Percentiles rank a stretch among this genome's conserved stretches.
These are phyloP conservation scores for Scaptomyza polygonia DNA, from an alignment of 2,888 invertebrate species.

Conservation along the genomic window DNA sequence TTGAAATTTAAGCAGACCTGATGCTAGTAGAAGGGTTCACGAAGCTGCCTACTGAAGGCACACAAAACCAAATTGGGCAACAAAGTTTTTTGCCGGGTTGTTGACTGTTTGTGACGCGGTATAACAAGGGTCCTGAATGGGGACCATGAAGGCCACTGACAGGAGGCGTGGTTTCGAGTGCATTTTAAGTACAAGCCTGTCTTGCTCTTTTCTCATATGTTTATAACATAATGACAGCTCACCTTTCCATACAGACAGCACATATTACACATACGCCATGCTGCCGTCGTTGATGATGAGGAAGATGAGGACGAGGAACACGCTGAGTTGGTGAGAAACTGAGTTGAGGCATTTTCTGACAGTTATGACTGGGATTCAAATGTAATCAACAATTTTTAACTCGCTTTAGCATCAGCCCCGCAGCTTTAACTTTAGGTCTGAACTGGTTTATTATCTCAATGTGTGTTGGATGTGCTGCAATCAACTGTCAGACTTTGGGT, in stretches of 20 bases:
- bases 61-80: conserved; percentile 25
- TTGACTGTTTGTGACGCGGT: background rate
- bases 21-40: conserved; percentile 12
- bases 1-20: conserved; percentile 1
- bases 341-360: conserved; percentile 63
- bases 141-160: conserved; percentile 25
- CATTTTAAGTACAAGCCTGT: conserved; percentile 58
- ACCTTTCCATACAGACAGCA: conserved; percentile 47
- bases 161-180: conserved; percentile 48
- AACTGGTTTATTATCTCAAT: conserved; percentile 56
- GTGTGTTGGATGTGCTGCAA: conserved; percentile 40
- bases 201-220: conserved; percentile 43
- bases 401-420: conserved; percentile 37
- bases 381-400: conserved; percentile 71
- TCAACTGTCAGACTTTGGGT: conserved; percentile 61
- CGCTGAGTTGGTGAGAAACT: conserved; percentile 10
- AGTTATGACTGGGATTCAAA: conserved; percentile 78
- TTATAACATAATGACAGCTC: conserved; percentile 77
- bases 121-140: background rate
- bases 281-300: conserved; percentile 31
- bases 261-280: conserved; percentile 48
- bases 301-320: background rate
- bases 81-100: background rate
- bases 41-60: conserved; percentile 6
- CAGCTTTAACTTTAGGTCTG: conserved; percentile 26